Base-by-base conservation (phyloP, 2,888 invertebrate genomes). In the Galeopsomyia nigrocyanea region DNA sequence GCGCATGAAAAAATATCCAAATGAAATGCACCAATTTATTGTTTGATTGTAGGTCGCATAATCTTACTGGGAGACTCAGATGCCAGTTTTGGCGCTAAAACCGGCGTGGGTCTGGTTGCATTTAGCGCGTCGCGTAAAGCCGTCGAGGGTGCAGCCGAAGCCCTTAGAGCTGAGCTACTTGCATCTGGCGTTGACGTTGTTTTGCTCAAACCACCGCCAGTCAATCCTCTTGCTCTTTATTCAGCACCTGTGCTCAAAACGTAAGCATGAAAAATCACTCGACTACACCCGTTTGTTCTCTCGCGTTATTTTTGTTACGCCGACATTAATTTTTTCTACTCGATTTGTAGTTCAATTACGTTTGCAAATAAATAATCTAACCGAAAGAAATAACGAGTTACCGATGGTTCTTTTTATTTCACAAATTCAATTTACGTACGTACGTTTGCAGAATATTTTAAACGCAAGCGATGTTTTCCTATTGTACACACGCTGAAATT, bases 91-190 rank as follows among this genome's bases (percentile, higher is more conserved):
- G 87, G 89, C 67, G 87, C 88, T 51, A 86, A 84, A 75, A 82
- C 83, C 51, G 88, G 88, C 19, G 86, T 87, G 16, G 90, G 90
- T 31, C 80, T 90, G 74, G 89, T 90, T 31, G 90, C 89, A 64
- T 90, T 88, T 79, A 88, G 88, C 72, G 90, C 89, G 6, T 92
- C 91, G 0, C 89, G 93, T 50, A 92, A 92, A 86, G 94, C 94
- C 9, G 94, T 94, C 17, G 93, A 94, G 87, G 94, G 94, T 69
- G 94, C 94, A 6, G 93, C 93, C 74, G 90, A 91, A 47, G 93
- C 94, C 7, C 85, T 95, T 75, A 88, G 93, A 47, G 88, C 91
- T 56, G 92, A 93, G 78, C 87, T 94, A 76, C 90, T 90, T 68
- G 90, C 92, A 3, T 90, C 91, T 74, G 91, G 93, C 14, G 90